These are phyloP conservation scores for Pomatostomus ruficeps DNA, from an alignment of 2,113 vertebrate genomes.

Conservation along the genomic window DNA sequence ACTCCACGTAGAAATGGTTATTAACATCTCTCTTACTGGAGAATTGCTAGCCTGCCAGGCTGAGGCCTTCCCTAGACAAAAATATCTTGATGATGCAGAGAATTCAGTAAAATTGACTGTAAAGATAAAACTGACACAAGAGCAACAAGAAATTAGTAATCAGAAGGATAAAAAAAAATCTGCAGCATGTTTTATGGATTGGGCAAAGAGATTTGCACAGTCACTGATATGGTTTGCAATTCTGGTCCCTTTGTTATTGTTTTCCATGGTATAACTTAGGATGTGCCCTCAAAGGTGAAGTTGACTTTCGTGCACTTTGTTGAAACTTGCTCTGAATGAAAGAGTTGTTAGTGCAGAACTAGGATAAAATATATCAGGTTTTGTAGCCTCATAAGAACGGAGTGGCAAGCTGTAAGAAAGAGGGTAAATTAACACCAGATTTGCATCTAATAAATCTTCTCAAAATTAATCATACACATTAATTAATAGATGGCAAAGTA, in stretches of 20 bases:
- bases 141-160: background rate
- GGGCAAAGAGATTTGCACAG: background rate
- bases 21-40: background rate
- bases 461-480: background rate
- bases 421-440: background rate
- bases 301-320: background rate
- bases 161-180: background rate
- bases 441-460: background rate
- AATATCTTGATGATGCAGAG: background rate
- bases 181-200: background rate
- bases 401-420: background rate
- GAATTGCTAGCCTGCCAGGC: background rate
- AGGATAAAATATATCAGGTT: fast-evolving
- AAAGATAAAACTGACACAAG: background rate
- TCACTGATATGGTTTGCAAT: background rate
- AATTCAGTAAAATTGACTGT: background rate
- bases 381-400: background rate
- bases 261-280: background rate
- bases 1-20: background rate
- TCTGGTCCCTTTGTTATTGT: background rate
- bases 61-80: background rate
- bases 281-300: background rate
- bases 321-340: background rate
- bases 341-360: background rate
- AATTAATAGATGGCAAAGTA: background rate